Evolutionary conservation across 2,888 invertebrate species (phyloP).

Genomic region (Pilophorus perplexus): DNA sequence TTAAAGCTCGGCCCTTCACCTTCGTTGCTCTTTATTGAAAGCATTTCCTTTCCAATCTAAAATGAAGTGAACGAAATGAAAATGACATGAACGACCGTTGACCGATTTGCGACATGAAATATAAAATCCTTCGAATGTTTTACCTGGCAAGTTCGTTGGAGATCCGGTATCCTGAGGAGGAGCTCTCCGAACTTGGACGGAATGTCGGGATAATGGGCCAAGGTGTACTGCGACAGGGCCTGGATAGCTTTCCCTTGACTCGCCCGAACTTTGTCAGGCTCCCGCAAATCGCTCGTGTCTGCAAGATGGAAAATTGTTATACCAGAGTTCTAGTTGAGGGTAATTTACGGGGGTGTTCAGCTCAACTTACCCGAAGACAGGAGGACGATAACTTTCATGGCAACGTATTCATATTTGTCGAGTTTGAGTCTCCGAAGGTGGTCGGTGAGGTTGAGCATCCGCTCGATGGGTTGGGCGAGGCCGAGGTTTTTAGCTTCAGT

Average conservation of each 20-base stretch:
- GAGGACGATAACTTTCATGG: slow-evolving; percentile 90
- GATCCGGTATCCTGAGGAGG: slow-evolving; percentile 86
- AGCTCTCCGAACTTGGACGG: slow-evolving; percentile 95
- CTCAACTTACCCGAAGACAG: slow-evolving; percentile 74
- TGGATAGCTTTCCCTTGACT: slow-evolving; percentile 93
- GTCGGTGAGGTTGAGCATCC: slow-evolving; percentile 93
- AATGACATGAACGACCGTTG: too few species aligned
- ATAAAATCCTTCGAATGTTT: not conserved
- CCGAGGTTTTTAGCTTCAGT: slow-evolving; percentile 71
- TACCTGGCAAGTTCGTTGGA: slow-evolving; percentile 88
- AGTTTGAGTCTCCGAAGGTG: slow-evolving; percentile 84
- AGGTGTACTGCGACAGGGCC: slow-evolving; percentile 87
- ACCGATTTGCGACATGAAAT: not conserved
- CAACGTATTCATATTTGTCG: slow-evolving; percentile 94
- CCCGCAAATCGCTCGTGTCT: slow-evolving; percentile 88
- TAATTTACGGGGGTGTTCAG: not conserved
- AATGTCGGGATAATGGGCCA: slow-evolving; percentile 85
- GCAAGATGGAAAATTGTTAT: not conserved
- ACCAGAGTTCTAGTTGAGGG: not conserved
- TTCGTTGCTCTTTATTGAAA: slow-evolving; percentile 80
- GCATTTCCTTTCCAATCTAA: slow-evolving; percentile 92
- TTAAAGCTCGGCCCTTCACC: slow-evolving; percentile 90
- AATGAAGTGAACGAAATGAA: too few species aligned
- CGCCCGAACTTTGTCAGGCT: slow-evolving; percentile 89
- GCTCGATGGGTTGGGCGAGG: slow-evolving; percentile 81